Evolutionary conservation across 92 coral and sea anemone genomes (phyloP).

Genomic region (Epizoanthus fatuus): DNA sequence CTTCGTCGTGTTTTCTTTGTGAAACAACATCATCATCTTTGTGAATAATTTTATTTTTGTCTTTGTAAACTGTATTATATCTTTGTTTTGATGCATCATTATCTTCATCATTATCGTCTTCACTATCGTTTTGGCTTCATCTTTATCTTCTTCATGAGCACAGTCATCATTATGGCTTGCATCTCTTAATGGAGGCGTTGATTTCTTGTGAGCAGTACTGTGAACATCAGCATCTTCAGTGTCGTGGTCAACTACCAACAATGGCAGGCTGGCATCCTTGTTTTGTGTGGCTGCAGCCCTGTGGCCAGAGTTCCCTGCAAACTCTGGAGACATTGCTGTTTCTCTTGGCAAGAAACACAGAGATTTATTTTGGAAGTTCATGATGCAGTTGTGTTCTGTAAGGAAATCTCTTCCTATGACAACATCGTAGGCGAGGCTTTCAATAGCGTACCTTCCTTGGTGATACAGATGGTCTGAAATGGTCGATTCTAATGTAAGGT

Average conservation of each 20-base stretch:
- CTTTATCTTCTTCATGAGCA: neutral
- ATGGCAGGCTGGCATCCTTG: neutral
- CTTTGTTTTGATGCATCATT: neutral
- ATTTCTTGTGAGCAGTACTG: neutral
- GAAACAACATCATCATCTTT: too few species aligned
- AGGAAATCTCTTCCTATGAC: constrained; percentile 1
- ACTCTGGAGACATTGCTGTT: neutral
- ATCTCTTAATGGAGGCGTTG: too few species aligned
- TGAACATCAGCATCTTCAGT: neutral
- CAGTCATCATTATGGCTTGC: neutral
- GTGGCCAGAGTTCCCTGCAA: neutral
- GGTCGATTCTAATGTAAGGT: neutral
- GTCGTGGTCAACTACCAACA: too few species aligned
- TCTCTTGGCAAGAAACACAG: neutral
- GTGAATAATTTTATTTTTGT: too few species aligned
- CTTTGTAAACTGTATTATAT: neutral
- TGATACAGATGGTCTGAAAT: neutral
- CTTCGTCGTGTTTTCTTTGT: too few species aligned
- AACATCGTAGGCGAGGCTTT: neutral
- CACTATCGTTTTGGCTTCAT: neutral
- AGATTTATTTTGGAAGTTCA: neutral
- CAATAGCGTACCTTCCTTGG: neutral
- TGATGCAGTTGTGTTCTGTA: neutral
- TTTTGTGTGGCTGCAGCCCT: neutral
- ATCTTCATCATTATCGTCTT: neutral